Conservation (phyloP, 1,140 invertebrate species). For the Ptiloglossa arizonensis region DNA sequence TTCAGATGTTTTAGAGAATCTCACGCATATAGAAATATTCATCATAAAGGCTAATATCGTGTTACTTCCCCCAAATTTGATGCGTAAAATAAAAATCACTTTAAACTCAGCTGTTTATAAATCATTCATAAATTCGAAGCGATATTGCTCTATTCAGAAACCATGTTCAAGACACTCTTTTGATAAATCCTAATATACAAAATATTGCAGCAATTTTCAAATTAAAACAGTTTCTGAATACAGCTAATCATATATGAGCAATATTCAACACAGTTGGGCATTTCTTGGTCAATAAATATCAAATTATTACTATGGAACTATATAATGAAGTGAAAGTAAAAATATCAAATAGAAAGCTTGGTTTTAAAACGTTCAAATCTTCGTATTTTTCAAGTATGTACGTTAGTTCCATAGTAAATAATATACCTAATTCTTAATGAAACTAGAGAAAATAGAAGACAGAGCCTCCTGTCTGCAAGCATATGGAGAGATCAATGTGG, state of each 20-base stretch:
- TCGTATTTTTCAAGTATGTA: not conserved
- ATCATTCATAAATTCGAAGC: slow-evolving; percentile 1
- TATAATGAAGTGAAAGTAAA: not conserved
- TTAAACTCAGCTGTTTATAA: not conserved
- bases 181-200: not conserved
- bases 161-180: not conserved
- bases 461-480: slow-evolving; percentile 78
- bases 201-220: not conserved
- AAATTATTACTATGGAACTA: slow-evolving; percentile 67
- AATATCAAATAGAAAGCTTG: not conserved
- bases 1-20: slow-evolving; percentile 1
- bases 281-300: slow-evolving; percentile 75
- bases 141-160: slow-evolving; percentile 33
- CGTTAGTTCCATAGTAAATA: slow-evolving; percentile 63
- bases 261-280: slow-evolving; percentile 73
- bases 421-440: slow-evolving; percentile 48
- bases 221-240: slow-evolving; percentile 27
- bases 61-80: not conserved
- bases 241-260: slow-evolving; percentile 29
- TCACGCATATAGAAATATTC: slow-evolving; percentile 9
- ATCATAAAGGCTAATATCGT: not conserved
- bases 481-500: slow-evolving; percentile 75
- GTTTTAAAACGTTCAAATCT: not conserved
- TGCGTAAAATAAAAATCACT: not conserved
- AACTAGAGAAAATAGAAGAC: slow-evolving; percentile 66